Evolutionary conservation across 1,140 invertebrate species (phyloP), one percentile per base, ranked within the genome.

Genomic region (Brachionus rotundiformis): DNA sequence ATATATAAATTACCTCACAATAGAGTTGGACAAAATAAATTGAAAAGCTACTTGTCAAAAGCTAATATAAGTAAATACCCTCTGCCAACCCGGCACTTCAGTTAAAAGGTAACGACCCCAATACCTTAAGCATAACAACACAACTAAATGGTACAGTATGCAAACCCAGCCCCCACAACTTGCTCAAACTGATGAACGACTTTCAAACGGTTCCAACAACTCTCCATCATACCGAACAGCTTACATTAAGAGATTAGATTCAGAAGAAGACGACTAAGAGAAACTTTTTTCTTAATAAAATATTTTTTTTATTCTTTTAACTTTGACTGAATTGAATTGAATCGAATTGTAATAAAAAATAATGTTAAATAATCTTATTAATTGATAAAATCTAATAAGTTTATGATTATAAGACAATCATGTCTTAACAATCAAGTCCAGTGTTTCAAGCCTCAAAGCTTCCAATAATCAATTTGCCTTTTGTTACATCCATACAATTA

Each of bases 381-480:
- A 49, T 49, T 49, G 44, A 49, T 49, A 49, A 49, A 49, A 49
- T 49, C 44, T 49, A 49, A 49, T 49, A 49, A 49, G 44, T 49
- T 49, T 49, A 49, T 49, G 44, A 49, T 49, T 49, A 49, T 49
- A 49, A 49, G 44, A 49, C 44, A 49, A 49, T 36, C 8, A 36
- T 36, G 33, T 36, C 33, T 36, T 5, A 36, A 5, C 33, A 36
- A 36, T 49, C 44, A 11, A 49, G 44, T 49, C 44, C 44, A 49
- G 44, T 49, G 44, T 49, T 49, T 49, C 44, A 49, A 49, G 44
- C 44, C 44, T 49, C 44, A 49, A 49, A 49, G 16, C 44, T 49
- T 49, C 44, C 44, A 49, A 49, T 49, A 49, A 49, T 49, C 44
- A 49, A 49, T 49, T 49, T 49, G 44, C 44, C 44, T 49, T 49